Conservation (phyloP, 2,888 invertebrate genomes). For the Acronicta aceris region DNA sequence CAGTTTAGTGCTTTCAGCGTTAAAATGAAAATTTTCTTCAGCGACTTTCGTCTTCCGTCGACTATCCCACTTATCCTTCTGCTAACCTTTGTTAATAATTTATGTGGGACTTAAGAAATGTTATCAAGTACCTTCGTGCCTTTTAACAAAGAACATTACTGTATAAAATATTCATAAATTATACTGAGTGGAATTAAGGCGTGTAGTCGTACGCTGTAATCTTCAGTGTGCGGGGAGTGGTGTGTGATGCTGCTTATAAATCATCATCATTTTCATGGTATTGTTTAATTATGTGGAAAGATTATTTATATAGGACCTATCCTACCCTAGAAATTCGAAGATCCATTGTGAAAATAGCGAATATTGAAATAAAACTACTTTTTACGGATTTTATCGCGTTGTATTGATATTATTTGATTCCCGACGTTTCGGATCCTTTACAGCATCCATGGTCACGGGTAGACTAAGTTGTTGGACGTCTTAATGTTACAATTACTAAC, state of each 20-base stretch:
- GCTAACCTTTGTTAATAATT: constrained; percentile 61
- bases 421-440: too few relatives aligned
- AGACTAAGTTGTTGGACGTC: too few relatives aligned
- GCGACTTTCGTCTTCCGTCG: constrained; percentile 37
- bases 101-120: constrained; percentile 64
- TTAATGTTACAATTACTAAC: too few relatives aligned
- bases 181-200: constrained; percentile 56
- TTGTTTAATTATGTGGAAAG: constrained; percentile 1
- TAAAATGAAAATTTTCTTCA: constrained; percentile 57
- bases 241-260: constrained; percentile 37
- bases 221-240: constrained; percentile 35
- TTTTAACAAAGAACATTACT: constrained; percentile 62
- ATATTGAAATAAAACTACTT: too few relatives aligned
- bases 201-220: constrained; percentile 52
- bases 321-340: not conserved
- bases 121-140: constrained; percentile 60
- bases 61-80: constrained; percentile 50
- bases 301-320: not conserved
- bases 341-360: too few relatives aligned
- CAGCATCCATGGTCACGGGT: too few relatives aligned
- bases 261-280: constrained; percentile 23
- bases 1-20: constrained; percentile 23
- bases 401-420: too few relatives aligned
- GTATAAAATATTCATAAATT: constrained; percentile 69
- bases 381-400: too few relatives aligned